These are phyloP conservation scores for Zootermopsis nevadensis DNA, from an alignment of 2,888 invertebrate species.

Conservation along the genomic window DNA sequence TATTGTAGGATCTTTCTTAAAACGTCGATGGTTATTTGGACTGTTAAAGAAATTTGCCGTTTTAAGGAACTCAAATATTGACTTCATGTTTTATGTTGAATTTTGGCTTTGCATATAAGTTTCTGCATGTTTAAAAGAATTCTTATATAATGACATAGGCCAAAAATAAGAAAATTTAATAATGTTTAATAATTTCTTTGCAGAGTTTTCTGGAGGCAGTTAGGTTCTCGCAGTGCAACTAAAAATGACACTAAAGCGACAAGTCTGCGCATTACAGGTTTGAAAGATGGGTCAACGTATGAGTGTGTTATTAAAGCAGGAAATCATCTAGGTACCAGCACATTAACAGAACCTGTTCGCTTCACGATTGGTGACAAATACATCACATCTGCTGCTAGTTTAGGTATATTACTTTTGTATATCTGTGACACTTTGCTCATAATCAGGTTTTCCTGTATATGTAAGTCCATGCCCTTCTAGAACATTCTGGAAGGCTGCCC, in stretches of 20 bases:
- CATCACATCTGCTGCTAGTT: conserved; percentile 73
- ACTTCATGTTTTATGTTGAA: too few species aligned
- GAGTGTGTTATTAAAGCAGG: conserved; percentile 87
- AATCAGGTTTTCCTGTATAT: too few species aligned
- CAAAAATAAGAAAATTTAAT: not conserved
- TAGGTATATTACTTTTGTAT: conserved; percentile 55
- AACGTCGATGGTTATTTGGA: too few species aligned
- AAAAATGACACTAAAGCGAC: conserved; percentile 80
- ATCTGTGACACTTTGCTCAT: too few species aligned
- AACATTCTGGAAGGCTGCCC: too few species aligned
- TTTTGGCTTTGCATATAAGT: too few species aligned
- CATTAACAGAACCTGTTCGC: conserved; percentile 77
- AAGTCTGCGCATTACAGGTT: conserved; percentile 75
- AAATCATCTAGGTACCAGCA: conserved; percentile 81
- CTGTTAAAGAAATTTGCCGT: too few species aligned
- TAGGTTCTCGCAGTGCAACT: conserved; percentile 70
- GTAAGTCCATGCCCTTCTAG: too few species aligned
- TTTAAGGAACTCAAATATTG: too few species aligned
- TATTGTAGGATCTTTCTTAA: too few species aligned
- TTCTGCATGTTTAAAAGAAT: too few species aligned
- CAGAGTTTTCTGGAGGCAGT: conserved; percentile 81
- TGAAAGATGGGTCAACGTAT: conserved; percentile 79
- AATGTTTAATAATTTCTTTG: not conserved
- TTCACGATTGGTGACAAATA: conserved; percentile 82
- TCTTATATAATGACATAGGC: too few species aligned